Conservation (phyloP, 2,888 invertebrate species). For the Mantis religiosa region DNA sequence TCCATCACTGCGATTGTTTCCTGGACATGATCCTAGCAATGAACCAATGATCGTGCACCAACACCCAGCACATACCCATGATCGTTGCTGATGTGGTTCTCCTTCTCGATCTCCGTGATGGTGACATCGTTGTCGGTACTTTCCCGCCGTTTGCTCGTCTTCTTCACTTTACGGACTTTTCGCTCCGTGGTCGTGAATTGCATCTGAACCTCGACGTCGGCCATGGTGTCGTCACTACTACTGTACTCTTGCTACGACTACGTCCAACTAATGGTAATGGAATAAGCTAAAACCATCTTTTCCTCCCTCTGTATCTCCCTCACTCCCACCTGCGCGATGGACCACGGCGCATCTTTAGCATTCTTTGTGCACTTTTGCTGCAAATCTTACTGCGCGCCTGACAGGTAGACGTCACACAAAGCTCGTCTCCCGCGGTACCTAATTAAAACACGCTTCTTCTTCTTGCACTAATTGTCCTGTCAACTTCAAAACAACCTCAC, state of each 20-base stretch:
- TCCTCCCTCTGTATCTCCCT: neutral
- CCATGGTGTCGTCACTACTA: slow-evolving; percentile 53
- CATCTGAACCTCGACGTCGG: slow-evolving; percentile 86
- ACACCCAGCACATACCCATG: slow-evolving; percentile 80
- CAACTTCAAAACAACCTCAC: too few relatives aligned
- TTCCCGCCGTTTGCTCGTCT: slow-evolving; percentile 72
- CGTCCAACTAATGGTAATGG: neutral
- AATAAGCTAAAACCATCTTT: neutral
- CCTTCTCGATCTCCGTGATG: slow-evolving; percentile 72
- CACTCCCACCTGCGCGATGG: neutral
- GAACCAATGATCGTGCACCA: slow-evolving; percentile 38
- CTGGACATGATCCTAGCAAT: slow-evolving; percentile 27
- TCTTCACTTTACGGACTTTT: slow-evolving; percentile 88
- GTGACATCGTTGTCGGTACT: slow-evolving; percentile 71
- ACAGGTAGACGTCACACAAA: too few relatives aligned
- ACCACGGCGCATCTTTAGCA: neutral
- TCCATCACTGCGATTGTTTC: slow-evolving; percentile 16
- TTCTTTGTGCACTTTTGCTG: neutral
- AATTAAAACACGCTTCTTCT: too few relatives aligned
- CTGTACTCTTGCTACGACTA: neutral
- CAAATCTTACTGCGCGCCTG: too few relatives aligned
- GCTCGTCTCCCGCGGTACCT: too few relatives aligned
- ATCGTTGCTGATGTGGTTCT: slow-evolving; percentile 61
- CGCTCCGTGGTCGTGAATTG: slow-evolving; percentile 78
- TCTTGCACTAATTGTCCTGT: too few relatives aligned